Conservation (phyloP, 2,113 vertebrate genomes). For the Protobothrops mucrosquamatus region DNA sequence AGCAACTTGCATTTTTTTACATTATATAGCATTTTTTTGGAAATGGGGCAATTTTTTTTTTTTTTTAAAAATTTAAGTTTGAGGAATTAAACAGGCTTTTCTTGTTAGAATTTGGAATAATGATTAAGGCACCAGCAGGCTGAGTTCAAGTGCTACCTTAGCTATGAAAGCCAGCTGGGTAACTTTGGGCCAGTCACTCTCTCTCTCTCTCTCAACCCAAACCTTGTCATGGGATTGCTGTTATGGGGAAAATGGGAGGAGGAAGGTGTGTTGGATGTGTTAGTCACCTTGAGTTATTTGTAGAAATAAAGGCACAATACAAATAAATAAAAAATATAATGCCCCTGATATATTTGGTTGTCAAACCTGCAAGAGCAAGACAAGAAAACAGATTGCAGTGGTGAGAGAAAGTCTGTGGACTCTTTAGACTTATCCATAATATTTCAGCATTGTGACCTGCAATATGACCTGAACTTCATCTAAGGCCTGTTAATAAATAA, state of each 20-base stretch:
- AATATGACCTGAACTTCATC: background rate
- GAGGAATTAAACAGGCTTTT: background rate
- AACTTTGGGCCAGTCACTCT: too few relatives aligned
- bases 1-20: background rate
- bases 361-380: background rate
- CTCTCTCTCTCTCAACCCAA: too few relatives aligned
- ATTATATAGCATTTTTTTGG: background rate
- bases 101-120: background rate
- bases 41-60: background rate
- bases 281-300: too few relatives aligned
- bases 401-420: background rate
- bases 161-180: too few relatives aligned
- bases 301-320: too few relatives aligned
- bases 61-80: background rate
- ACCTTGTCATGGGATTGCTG: too few relatives aligned
- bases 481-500: background rate
- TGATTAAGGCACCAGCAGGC: too few relatives aligned
- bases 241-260: too few relatives aligned
- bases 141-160: too few relatives aligned
- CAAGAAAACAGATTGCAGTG: background rate
- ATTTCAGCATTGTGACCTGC: background rate
- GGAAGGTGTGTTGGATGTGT: too few relatives aligned
- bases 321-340: background rate
- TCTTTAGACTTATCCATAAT: background rate
- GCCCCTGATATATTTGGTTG: background rate